Evolutionary conservation across 2,888 invertebrate species (phyloP), one percentile per base, ranked within the genome.

Genomic region (Volucella zonaria): DNA sequence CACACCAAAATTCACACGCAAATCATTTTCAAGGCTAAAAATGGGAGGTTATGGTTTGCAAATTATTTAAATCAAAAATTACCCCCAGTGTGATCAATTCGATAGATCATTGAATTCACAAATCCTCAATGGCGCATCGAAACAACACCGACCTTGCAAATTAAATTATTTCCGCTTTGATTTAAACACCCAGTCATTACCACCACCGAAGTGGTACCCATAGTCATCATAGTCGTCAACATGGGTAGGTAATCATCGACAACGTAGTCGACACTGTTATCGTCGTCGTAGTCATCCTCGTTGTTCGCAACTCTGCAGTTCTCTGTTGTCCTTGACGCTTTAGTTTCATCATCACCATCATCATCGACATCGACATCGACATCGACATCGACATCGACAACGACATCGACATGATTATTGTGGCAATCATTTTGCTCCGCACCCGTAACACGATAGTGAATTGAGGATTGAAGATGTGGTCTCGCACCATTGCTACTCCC

Each of bases 81-180:
- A 31, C 51, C 51, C 18, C n/a, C 49, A 64, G 43, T 67, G 43
- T 47, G 76, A 62, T 42, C 38, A 73, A 81, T 85, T 23, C 85
- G 56, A 67, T 67, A 68, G 71, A 73, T 76, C 77, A 73, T 64
- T 85, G 71, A 61, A 67, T 76, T 76, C 42, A 40, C 56, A 70
- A 81, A 73, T 73, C 58, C 66, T 62, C 56, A 58, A 14, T 14
- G 59, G 40, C 58, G 40, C 45, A 62, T 47, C 59, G 52, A 68
- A 77, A 77, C 81, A 81, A 58, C 76, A 79, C 18, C 80, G 52
- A 76, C 62, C 62, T 45, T 67, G 73, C 73, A 81, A 85, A 85
- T 85, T 77, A 59, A 81, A 85, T 85, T 85, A 85, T 85, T 85
- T 81, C 71, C 76, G 81, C 81, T 73, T 81, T 67, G 66, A 79